Base-by-base conservation (phyloP, 2,888 invertebrate species). In the Rhagium mordax region DNA sequence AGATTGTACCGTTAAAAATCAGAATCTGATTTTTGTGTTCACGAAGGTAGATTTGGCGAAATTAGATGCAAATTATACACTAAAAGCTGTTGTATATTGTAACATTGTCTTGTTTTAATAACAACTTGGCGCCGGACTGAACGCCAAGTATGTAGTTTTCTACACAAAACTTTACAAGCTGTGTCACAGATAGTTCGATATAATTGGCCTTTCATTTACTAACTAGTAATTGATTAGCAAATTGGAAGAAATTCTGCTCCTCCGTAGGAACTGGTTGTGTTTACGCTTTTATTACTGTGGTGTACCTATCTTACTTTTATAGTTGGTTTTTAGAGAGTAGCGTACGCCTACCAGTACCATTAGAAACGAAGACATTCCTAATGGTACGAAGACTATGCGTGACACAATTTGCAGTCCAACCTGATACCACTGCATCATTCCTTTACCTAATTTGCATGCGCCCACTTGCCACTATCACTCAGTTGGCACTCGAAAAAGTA, bases 401-500 rank as follows among this genome's bases (percentile, higher is more conserved):
- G 48, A 27, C 64, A 64, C 64, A 64, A 24, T 64, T 48, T 49
- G 64, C 64, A 29, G 64, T 24, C 65, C 53, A 65, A 65, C 65
- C 65, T 65, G 65, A 65, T 65, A 65, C 53, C 65, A 65, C 53
- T 65, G 53, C 53, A 53, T 65, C 53, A 65, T 53, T 65, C 65
- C 53, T 65, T 53, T 53, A 53, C 33, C 53, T 65, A 33, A 65
- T 65, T 65, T 65, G 33, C 65, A 65, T 65, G 65, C 53, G 65
- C 65, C 65, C 65, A 65, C 65, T 65, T 53, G 20, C 27, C 53
- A 65, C 65, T 53, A 65, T 65, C 65, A 49, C 65, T 53, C 20
- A 29, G 65, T 65, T 65, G 53, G 65, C 65, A 65, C 65, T 65
- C 59, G n/a, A 33, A 53, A 65, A 65, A 65, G 55, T 65, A 24